Evolutionary conservation across 1,140 invertebrate genomes (phyloP).

Genomic region (Ptiloglossa arizonensis): DNA sequence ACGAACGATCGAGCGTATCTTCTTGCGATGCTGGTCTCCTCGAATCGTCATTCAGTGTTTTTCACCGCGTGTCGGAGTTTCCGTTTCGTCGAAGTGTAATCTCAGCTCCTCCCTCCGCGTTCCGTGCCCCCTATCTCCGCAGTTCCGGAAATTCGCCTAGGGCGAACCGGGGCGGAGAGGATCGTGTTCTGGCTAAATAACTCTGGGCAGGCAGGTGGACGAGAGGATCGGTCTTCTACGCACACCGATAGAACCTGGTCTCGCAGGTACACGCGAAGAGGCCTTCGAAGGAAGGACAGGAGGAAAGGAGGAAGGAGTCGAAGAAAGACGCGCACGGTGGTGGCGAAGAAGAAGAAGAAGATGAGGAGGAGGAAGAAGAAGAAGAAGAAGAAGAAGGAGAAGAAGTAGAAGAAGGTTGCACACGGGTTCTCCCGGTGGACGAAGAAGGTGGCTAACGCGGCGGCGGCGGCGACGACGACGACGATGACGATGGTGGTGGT

Average conservation of each 20-base stretch:
- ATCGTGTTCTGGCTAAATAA: constrained; percentile 63
- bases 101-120: too few species aligned
- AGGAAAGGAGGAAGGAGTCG: constrained; percentile 34
- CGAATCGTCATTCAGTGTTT: too few species aligned
- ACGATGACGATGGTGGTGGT: constrained; percentile 58
- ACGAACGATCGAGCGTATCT: too few species aligned
- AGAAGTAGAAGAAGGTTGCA: constrained; percentile 58
- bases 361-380: constrained; percentile 42
- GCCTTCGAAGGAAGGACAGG: constrained; percentile 33
- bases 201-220: constrained; percentile 59
- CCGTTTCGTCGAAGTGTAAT: constrained; percentile 46
- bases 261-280: constrained; percentile 28
- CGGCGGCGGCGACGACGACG: constrained; percentile 46
- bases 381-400: constrained; percentile 30
- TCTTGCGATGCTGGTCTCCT: too few species aligned
- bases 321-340: constrained; percentile 24
- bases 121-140: not conserved
- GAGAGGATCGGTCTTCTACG: constrained; percentile 45
- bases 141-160: constrained; percentile 63
- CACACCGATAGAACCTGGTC: constrained; percentile 27
- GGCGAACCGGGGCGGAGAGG: constrained; percentile 42
- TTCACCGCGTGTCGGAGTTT: constrained; percentile 19
- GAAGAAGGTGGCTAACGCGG: constrained; percentile 53
- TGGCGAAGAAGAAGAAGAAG: constrained; percentile 34
- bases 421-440: constrained; percentile 26